These are phyloP conservation scores for Globicephala melas DNA, from an alignment of 2,113 vertebrate genomes.

Conservation along the genomic window DNA sequence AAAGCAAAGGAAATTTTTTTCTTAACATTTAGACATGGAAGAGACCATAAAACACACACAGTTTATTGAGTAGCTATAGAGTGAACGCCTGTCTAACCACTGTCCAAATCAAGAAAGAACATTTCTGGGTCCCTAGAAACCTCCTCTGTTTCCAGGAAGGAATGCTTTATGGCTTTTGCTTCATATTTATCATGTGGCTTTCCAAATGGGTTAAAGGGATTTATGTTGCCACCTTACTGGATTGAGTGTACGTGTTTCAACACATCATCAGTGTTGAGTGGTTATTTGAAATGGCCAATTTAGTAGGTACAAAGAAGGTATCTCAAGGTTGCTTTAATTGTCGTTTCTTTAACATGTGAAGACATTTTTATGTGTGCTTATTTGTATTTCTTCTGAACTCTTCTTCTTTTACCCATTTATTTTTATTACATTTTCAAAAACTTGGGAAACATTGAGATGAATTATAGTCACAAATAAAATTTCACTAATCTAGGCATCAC, in stretches of 20 bases:
- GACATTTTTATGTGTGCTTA: neutral
- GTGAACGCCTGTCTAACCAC: neutral
- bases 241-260: neutral
- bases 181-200: neutral
- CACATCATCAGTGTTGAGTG: neutral
- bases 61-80: neutral
- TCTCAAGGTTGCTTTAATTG: neutral
- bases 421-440: neutral
- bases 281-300: neutral
- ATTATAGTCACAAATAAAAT: neutral
- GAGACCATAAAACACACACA: neutral
- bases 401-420: neutral
- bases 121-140: neutral
- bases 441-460: neutral
- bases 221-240: neutral
- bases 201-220: neutral
- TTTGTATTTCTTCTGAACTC: slow-evolving; percentile 15
- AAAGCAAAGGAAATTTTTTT: slow-evolving; percentile 2
- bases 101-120: neutral
- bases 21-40: neutral
- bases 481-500: neutral
- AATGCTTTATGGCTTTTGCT: neutral
- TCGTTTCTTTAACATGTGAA: neutral
- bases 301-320: neutral
- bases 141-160: neutral